Evolutionary conservation across 2,113 vertebrate genomes (phyloP).

Genomic region (Serinus canaria): DNA sequence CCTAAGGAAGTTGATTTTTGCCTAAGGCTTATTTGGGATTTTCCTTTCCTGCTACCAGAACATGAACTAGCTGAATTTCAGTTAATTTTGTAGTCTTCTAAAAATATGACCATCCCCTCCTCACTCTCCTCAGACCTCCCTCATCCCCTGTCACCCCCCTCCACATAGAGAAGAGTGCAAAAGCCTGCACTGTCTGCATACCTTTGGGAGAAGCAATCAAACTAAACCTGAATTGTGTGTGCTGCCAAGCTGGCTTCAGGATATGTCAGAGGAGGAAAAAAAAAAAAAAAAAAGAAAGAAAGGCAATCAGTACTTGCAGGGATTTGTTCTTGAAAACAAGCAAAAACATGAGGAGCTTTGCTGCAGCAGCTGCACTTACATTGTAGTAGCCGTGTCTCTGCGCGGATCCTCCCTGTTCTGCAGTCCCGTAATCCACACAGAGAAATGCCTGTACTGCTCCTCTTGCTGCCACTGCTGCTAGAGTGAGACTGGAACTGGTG

Average conservation of each 20-base stretch:
- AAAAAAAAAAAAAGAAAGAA: not conserved
- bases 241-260: not conserved
- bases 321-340: not conserved
- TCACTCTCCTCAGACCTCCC: not conserved
- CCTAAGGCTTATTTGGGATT: not conserved
- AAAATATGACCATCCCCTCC: not conserved
- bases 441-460: conserved; percentile 3
- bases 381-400: not conserved
- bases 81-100: conserved; percentile 13
- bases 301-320: not conserved
- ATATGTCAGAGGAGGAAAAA: not conserved
- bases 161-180: not conserved
- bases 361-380: conserved; percentile 61
- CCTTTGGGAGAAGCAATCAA: conserved; percentile 21
- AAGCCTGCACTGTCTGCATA: not conserved
- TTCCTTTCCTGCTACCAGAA: conserved; percentile 2
- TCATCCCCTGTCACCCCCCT: not conserved
- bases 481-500: conserved; percentile 31
- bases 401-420: not conserved
- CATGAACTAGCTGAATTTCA: conserved; percentile 8
- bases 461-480: not conserved
- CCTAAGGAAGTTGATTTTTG: conserved; percentile 26
- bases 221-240: not conserved
- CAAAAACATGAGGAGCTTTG: not conserved
- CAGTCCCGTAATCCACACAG: conserved; percentile 53